Conservation (phyloP, 2,888 invertebrate species). For the Monopis laevigella region DNA sequence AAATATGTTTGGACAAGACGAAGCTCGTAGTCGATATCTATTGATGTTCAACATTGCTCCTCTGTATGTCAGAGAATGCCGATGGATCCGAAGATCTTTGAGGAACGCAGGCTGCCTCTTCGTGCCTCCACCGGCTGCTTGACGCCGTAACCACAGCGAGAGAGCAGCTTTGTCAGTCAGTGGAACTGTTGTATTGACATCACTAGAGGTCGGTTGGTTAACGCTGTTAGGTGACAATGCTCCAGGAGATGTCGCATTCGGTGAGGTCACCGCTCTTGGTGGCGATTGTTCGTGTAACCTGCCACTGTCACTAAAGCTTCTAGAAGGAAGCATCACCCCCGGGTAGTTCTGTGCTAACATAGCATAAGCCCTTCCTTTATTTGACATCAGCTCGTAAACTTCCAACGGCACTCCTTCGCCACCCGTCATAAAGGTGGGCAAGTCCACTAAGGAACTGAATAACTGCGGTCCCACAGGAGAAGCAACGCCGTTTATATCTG, state of each 20-base stretch:
- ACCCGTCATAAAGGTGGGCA: slow-evolving; percentile 84
- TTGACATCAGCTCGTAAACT: slow-evolving; percentile 77
- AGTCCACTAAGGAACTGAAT: slow-evolving; percentile 82
- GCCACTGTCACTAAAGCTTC: slow-evolving; percentile 76
- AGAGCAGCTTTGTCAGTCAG: slow-evolving; percentile 56
- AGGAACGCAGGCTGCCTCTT: slow-evolving; percentile 73
- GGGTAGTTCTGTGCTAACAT: slow-evolving; percentile 80
- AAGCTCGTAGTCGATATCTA: slow-evolving; percentile 81
- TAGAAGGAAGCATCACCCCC: slow-evolving; percentile 73
- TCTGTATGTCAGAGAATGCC: slow-evolving; percentile 83
- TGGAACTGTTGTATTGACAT: slow-evolving; percentile 26
- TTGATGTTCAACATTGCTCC: slow-evolving; percentile 89
- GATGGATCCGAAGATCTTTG: slow-evolving; percentile 77
- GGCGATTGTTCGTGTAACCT: slow-evolving; percentile 49
- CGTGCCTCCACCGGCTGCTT: slow-evolving; percentile 44
- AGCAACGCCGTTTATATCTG: slow-evolving; percentile 43
- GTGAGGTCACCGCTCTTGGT: slow-evolving; percentile 39
- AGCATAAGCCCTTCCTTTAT: slow-evolving; percentile 74
- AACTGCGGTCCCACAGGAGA: slow-evolving; percentile 51
- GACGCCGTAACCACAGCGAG: slow-evolving; percentile 66
- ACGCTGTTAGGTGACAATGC: slow-evolving; percentile 34
- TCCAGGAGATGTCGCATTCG: slow-evolving; percentile 23
- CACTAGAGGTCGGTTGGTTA: slow-evolving; percentile 26
- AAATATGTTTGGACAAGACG: slow-evolving; percentile 91
- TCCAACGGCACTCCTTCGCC: slow-evolving; percentile 82